Percentiles rank a stretch among this genome's conserved stretches.
phyloP scores from a whole-genome alignment of 2,797 vertebrate genomes.

The Amblyopsis hoosieri region DNA sequence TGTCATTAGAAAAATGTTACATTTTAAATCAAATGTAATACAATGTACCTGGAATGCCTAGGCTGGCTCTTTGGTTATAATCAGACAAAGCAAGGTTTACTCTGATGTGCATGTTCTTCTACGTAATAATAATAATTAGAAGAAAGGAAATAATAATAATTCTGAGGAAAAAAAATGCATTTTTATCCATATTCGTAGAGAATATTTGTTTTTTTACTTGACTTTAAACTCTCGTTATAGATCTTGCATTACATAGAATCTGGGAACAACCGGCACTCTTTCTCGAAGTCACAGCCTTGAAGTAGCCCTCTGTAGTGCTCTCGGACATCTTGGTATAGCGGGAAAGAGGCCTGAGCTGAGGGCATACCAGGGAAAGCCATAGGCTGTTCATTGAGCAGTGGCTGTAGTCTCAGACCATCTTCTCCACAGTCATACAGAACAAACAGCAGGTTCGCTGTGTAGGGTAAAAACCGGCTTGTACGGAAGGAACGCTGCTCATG shows the following conservation, averaged over 20 bases:
- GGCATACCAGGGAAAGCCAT: constrained; percentile 79
- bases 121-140: too few relatives aligned
- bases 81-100: too few relatives aligned
- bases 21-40: too few relatives aligned
- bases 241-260: not conserved
- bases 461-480: constrained; percentile 87
- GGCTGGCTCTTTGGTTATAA: too few relatives aligned
- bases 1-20: too few relatives aligned
- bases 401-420: constrained; percentile 79
- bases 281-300: constrained; percentile 80
- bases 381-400: constrained; percentile 88
- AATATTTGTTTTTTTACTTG: too few relatives aligned
- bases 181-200: too few relatives aligned
- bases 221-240: too few relatives aligned
- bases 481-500: constrained; percentile 83
- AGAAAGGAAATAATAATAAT: too few relatives aligned
- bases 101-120: too few relatives aligned
- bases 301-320: constrained; percentile 83
- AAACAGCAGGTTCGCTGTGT: constrained; percentile 88
- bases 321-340: constrained; percentile 82
- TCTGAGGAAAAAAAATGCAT: too few relatives aligned
- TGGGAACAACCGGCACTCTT: constrained; percentile 58
- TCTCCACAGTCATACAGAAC: constrained; percentile 88
- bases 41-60: too few relatives aligned
- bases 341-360: constrained; percentile 55